Conservation (phyloP, 2,113 vertebrate species). For the Otolemur garnettii region DNA sequence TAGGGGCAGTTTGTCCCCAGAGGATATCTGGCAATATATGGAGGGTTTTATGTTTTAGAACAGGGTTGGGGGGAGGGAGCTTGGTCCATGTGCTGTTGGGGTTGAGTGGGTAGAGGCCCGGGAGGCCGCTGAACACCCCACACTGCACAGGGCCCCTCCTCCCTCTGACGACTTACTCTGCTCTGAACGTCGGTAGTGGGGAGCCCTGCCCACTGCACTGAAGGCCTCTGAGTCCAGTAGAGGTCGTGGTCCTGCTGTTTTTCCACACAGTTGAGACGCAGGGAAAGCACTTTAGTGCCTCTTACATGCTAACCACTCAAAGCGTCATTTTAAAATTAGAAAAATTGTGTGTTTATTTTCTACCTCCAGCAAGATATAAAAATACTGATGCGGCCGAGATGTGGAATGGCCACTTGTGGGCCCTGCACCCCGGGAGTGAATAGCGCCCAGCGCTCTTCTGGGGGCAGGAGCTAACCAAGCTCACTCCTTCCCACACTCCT, state of each 20-base stretch:
- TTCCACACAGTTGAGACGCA: fast-evolving
- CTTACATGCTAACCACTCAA: not conserved
- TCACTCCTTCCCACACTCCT: not conserved
- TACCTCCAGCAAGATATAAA: fast-evolving
- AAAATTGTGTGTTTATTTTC: not conserved
- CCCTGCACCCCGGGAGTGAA: too few relatives aligned
- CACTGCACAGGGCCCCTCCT: fast-evolving
- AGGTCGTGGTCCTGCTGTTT: not conserved
- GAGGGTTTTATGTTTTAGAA: not conserved
- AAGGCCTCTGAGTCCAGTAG: not conserved
- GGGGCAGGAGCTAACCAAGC: too few relatives aligned
- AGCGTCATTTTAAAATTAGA: not conserved
- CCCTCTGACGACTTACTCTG: fast-evolving
- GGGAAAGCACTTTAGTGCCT: not conserved
- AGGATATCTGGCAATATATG: not conserved
- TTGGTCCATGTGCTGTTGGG: too few relatives aligned
- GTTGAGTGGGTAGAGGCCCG: too few relatives aligned
- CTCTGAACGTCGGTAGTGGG: not conserved
- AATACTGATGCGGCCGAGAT: fast-evolving
- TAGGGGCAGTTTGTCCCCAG: fast-evolving
- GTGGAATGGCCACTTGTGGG: too few relatives aligned
- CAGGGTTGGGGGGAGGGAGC: not conserved
- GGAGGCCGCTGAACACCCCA: not conserved
- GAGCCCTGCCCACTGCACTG: too few relatives aligned
- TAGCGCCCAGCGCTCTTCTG: fast-evolving